Evolutionary conservation across 2,113 vertebrate species (phyloP).

Genomic region (Sterna hirundo): DNA sequence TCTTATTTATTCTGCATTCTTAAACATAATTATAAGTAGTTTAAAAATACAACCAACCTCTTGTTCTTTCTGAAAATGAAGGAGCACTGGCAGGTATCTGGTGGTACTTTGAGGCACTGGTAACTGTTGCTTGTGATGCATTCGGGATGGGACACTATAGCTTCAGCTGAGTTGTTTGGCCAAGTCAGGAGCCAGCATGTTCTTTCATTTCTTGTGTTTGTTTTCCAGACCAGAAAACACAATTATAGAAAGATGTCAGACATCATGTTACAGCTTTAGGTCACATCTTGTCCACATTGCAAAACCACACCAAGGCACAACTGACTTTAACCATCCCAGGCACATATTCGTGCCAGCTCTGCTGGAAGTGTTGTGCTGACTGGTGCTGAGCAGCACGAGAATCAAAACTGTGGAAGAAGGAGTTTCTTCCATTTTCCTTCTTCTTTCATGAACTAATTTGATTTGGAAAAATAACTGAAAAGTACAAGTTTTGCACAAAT

Average conservation of each 20-base stretch:
- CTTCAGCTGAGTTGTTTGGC: background rate
- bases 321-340: background rate
- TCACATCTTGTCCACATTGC: background rate
- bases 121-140: background rate
- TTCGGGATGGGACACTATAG: background rate
- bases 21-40: background rate
- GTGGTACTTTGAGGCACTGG: no score
- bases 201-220: background rate
- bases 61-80: background rate
- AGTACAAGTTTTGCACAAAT: background rate
- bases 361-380: background rate
- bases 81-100: background rate
- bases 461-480: background rate
- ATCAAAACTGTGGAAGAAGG: background rate
- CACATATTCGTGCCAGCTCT: background rate
- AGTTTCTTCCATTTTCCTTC: background rate
- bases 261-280: background rate
- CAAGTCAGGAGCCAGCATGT: background rate
- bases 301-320: background rate
- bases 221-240: background rate
- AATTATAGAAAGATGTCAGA: background rate
- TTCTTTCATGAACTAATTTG: background rate
- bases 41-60: background rate
- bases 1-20: background rate
- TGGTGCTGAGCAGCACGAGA: background rate